A percentile compares a stretch with the other conserved stretches of the same genome.
Conservation (phyloP, 2,888 invertebrate genomes). For the Abrostola tripartita region DNA sequence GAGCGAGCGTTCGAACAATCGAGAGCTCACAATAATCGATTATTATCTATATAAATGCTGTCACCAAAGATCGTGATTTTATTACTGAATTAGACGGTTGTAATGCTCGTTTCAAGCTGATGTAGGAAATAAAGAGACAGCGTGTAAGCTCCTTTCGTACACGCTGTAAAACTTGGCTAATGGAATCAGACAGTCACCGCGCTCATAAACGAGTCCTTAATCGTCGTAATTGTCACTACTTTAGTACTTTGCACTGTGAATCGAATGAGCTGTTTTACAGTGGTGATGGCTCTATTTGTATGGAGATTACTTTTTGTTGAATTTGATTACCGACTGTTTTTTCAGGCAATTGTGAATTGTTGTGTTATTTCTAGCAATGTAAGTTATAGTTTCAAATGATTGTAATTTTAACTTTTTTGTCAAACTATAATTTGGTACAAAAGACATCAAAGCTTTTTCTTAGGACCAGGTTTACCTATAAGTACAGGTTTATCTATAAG, state of each 20-base stretch:
- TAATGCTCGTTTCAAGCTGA: slow-evolving; percentile 14
- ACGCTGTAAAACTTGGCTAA: slow-evolving; percentile 32
- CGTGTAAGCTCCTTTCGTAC: slow-evolving; percentile 20
- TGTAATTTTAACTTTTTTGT: too few relatives aligned
- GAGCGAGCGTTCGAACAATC: neutral
- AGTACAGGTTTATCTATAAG: too few relatives aligned
- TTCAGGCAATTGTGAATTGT: too few relatives aligned
- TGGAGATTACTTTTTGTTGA: too few relatives aligned
- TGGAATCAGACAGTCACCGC: slow-evolving; percentile 21
- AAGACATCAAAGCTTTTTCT: too few relatives aligned
- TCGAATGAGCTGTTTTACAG: neutral
- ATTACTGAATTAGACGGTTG: slow-evolving; percentile 10
- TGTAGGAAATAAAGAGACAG: slow-evolving; percentile 16
- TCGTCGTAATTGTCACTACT: slow-evolving; percentile 2
- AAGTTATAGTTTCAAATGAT: too few relatives aligned
- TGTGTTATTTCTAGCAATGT: too few relatives aligned
- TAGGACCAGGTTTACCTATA: too few relatives aligned
- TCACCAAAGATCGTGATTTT: slow-evolving; percentile 18
- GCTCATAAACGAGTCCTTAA: slow-evolving; percentile 20
- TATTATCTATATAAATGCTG: neutral
- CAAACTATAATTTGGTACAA: too few relatives aligned
- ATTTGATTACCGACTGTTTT: too few relatives aligned
- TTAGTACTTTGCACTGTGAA: neutral
- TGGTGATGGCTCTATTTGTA: too few relatives aligned
- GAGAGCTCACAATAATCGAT: neutral